phyloP scores from a whole-genome alignment of 2,113 vertebrate genomes.

The Tachuris rubrigastra region DNA sequence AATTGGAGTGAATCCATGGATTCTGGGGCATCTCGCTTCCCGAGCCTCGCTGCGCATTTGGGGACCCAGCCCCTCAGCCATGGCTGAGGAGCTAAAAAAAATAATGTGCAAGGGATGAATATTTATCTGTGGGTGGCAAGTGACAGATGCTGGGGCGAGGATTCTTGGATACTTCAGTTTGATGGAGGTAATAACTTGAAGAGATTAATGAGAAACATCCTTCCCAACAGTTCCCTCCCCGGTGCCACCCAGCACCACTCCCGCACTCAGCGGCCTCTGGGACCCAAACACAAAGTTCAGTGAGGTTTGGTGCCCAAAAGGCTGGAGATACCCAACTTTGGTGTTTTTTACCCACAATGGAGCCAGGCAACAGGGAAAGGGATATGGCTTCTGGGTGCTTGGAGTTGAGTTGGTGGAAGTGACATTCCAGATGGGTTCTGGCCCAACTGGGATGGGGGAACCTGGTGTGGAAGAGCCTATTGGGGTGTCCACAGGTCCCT shows the following conservation, averaged over 20 bases:
- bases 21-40: background rate
- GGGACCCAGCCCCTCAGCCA: background rate
- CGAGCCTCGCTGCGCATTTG: background rate
- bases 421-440: background rate
- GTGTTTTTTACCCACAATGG: background rate
- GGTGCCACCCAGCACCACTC: background rate
- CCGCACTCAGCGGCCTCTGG: background rate
- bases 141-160: conserved; percentile 21
- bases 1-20: fast-evolving
- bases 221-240: background rate
- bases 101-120: background rate
- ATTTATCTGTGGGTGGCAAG: conserved; percentile 51
- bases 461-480: background rate
- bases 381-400: background rate
- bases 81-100: background rate
- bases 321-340: background rate
- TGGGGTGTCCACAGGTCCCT: fast-evolving
- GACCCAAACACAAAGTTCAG: background rate
- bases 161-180: background rate
- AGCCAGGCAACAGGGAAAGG: background rate
- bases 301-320: background rate
- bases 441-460: background rate
- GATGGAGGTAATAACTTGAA: conserved; percentile 32
- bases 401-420: background rate
- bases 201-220: background rate